Conservation (phyloP, 2,113 vertebrate genomes). For the Polyodon spathula region DNA sequence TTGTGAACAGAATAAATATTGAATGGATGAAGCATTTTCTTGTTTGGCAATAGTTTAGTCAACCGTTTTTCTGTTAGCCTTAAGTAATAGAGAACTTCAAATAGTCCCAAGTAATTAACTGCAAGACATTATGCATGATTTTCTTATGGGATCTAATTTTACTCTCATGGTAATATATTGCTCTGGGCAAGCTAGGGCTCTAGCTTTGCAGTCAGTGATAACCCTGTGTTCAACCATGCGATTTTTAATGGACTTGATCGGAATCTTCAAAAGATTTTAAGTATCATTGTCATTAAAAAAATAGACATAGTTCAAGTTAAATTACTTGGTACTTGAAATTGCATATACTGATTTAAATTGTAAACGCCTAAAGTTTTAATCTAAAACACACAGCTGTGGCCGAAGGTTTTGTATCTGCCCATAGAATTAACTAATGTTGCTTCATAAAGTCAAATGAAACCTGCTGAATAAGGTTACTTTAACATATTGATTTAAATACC, state of each 20-base stretch:
- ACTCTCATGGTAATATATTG: not conserved
- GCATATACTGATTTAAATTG: too few relatives aligned
- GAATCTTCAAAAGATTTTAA: constrained; percentile 3
- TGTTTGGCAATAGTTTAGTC: not conserved
- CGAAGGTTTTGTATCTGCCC: too few relatives aligned
- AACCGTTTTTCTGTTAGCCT: not conserved
- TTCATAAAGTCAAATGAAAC: too few relatives aligned
- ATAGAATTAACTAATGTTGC: too few relatives aligned
- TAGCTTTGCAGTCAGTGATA: not conserved
- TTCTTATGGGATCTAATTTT: not conserved
- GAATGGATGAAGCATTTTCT: not conserved
- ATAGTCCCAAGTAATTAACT: not conserved
- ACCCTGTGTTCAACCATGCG: not conserved
- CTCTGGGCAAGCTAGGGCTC: not conserved
- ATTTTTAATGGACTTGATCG: not conserved
- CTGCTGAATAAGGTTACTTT: too few relatives aligned
- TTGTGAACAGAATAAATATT: not conserved
- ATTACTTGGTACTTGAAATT: too few relatives aligned
- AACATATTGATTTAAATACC: too few relatives aligned
- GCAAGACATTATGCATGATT: not conserved
- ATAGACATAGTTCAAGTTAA: too few relatives aligned
- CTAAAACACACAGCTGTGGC: too few relatives aligned
- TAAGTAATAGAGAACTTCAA: not conserved
- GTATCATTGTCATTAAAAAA: not conserved
- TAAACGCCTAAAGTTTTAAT: too few relatives aligned